These are phyloP conservation scores for Coreoperca whiteheadi DNA, from an alignment of 2,113 vertebrate genomes.

Conservation along the genomic window DNA sequence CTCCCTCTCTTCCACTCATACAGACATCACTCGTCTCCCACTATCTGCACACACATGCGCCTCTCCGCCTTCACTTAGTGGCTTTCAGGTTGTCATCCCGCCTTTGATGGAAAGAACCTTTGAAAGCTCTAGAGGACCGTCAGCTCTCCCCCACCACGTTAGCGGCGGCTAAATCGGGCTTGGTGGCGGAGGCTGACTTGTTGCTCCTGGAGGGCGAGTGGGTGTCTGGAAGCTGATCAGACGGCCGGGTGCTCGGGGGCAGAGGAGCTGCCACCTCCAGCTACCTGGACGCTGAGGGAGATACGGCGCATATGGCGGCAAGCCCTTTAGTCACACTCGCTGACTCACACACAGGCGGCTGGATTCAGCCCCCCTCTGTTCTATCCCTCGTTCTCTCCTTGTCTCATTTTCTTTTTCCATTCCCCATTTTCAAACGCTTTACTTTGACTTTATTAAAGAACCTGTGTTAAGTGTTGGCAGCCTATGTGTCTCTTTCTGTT, in stretches of 20 bases:
- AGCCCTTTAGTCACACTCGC: conserved; percentile 58
- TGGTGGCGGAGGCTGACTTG: conserved; percentile 47
- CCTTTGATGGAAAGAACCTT: conserved; percentile 74
- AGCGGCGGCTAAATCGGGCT: conserved; percentile 57
- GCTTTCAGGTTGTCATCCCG: conserved; percentile 80
- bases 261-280: conserved; percentile 64
- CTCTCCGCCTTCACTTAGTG: conserved; percentile 66
- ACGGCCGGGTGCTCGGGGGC: conserved; percentile 36
- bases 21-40: conserved; percentile 28
- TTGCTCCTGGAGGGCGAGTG: conserved; percentile 53
- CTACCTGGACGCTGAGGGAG: conserved; percentile 78
- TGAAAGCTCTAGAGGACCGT: conserved; percentile 54
- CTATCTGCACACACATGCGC: conserved; percentile 13
- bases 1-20: conserved; percentile 29
- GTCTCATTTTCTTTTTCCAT: background rate
- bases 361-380: conserved; percentile 30
- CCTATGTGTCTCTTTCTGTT: no score
- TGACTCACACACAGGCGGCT: conserved; percentile 42
- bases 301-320: conserved; percentile 46
- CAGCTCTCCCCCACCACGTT: conserved; percentile 29
- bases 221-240: conserved; percentile 69
- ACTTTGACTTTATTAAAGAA: background rate
- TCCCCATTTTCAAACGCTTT: background rate
- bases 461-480: no score
- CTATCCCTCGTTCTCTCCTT: background rate